Evolutionary conservation across 1,140 invertebrate species (phyloP), one percentile per base, ranked within the genome.

Genomic region (Drosophila sulfurigaster): DNA sequence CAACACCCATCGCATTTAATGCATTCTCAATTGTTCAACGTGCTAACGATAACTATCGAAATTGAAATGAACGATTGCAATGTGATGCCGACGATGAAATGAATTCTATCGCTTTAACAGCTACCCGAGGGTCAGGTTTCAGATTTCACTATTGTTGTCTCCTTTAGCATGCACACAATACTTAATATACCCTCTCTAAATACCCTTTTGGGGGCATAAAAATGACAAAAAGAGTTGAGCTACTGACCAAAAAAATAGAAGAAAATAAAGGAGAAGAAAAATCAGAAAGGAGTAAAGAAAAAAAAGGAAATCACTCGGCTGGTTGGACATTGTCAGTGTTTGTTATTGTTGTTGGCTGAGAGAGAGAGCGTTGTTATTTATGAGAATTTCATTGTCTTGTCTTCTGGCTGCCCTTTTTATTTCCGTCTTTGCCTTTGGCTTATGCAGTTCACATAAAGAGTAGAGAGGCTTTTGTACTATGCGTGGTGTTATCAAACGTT

Each of bases 321-420:
- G 79, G 72, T 88, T 82, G 79, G 54, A 64, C 64, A 68, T 48
- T 35, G 46, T 4, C 32, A 57, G 57, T 66, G 51, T 43, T 43
- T 56, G 30, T 56, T 56, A 35, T 62, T 75, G 25, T 35, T 68
- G 56, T 52, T 70, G 35, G 38, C 73, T 82, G 72, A 49, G 71
- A 66, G 73, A 75, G 77, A 78, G 75, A 76, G 81, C 82, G 67
- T 81, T 88, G 77, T 89, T 88, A 88, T 88, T 88, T 88, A 88
- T 88, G 83, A 89, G 80, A 88, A 89, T 88, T 88, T 88, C 83
- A 88, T 88, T 88, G 83, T 88, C 83, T 88, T 88, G 85, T 89
- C 83, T 82, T 65, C 85, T 83, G 66, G 81, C 85, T 89, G 80
- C 74, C 81, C 70, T 89, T 88, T 89, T 87, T 81, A 75, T 83